Evolutionary conservation across 2,888 invertebrate species (phyloP), one percentile per base, ranked within the genome.

Genomic region (Chironomus riparius): DNA sequence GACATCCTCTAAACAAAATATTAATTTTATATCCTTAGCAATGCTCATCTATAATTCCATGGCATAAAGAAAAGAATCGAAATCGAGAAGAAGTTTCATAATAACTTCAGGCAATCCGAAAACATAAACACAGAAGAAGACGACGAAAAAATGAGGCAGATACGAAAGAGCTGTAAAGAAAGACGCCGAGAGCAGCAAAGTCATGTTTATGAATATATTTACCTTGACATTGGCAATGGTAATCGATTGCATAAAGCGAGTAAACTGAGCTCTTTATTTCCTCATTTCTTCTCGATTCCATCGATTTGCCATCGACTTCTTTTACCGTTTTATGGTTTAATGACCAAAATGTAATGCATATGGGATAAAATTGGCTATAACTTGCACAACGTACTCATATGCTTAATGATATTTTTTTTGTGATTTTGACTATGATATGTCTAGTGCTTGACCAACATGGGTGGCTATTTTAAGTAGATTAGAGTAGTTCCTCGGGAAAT

Each of bases 161-260:
- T 38, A 38, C 38, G 38, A 38, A 38, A 10, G 10, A 38, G 38
- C 38, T 10, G 38, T 38, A 56, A 56, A 56, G 18, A 56, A 56
- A 56, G 18, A 56, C n/a, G 15, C 38, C 56, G 56, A 56, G 56
- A 56, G 56, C 56, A 56, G 56, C 56, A 56, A 56, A 56, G 56
- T 50, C 50, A 70, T 70, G 70, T 70, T 70, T 70, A 70, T 70
- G 70, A 70, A 70, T 70, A 70, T 50, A 70, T 70, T 70, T 70
- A 50, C 70, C 70, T 70, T 70, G 70, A 56, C 70, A 65, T 65
- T 65, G 65, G 65, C 65, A 24, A 65, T 65, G 24, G 21, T 21
- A 70, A 70, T 48, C 56, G 70, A 70, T 24, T 70, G 70, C 70
- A 70, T 70, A 70, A 70, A 18, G 15, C n/a, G 12, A 18, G 56